Base-by-base conservation (phyloP, 2,113 vertebrate genomes). In the Pyxicephalus adspersus region DNA sequence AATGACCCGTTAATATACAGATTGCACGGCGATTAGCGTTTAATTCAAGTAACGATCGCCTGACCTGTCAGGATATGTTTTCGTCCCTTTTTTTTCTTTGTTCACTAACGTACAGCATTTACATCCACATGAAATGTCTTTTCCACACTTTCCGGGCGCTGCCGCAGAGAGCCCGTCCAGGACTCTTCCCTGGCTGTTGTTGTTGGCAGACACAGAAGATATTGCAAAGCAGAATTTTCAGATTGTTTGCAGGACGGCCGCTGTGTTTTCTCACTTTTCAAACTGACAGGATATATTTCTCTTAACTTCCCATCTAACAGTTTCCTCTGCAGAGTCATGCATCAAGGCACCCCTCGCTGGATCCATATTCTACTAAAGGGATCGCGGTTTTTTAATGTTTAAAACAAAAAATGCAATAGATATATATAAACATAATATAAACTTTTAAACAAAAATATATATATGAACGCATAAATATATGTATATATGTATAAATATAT, bases 111-210 rank as follows among this genome's bases (percentile, higher is more conserved):
- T 76, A 26, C 74, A 51, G 60, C 38, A 26, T 23, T 22, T 22
- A 13, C 22, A 20, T 23, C 1, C 22, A 63, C 29, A 17, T 64
- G n/a, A 2, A 17, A 55, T 77, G 61, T 19, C 61, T 77, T 77
- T 77, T 77, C 76, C 76, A 31, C 29, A 23, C 61, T 64, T 64
- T 77, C 17, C 28, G 45, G 76, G 76, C 76, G 25, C 38, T 55
- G 31, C 29, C 76, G 17, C 50, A 2, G 20, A 2, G 31, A 17
- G 65, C 65, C 63, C 20, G 17, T 77, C 76, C 76, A 54, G 25
- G 64, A 64, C 52, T 77, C 13, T 65, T 28, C n/a, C 61, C 38
- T 26, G 45, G 8, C 25, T 77, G 74, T 77, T 66, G 75, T 65
- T 65, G 26, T 64, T 77, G 75, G 75, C 75, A 8, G 19, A 5